Base-by-base conservation (phyloP, 1,140 invertebrate genomes). In the Bombus confusus region DNA sequence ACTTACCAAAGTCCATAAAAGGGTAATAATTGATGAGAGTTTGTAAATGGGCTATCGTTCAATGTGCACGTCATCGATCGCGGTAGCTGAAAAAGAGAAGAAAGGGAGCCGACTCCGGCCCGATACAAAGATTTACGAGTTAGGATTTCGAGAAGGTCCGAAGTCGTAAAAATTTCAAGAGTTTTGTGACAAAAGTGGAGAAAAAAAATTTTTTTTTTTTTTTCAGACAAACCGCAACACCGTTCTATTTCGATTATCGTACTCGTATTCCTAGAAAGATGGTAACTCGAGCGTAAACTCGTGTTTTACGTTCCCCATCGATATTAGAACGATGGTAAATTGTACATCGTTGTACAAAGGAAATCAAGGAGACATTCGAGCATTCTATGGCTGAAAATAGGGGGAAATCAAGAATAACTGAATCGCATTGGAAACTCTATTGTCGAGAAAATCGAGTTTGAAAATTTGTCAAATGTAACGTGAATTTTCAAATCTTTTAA, bases 61-160 rank as follows among this genome's bases (percentile, higher is more conserved):
- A 84, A 69, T 72, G 83, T 52, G 84, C 78, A 80, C 71, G 77
- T 87, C 80, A 87, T 80, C 83, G 59, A 68, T 86, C 52, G 79
- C 76, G 62, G 68, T 85, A 72, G 41, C 9, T 41, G 47, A 79
- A 82, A 62, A n/a, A 41, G 47, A 72, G 47, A 72, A 86, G 34
- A 87, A 78, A 41, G 37, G 18, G 85, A 75, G 80, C 85, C 85
- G 83, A 89, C 79, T 15, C n/a, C 41, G 9, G 72, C 28, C 18
- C 59, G 18, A 18, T 28, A 25, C 57, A 34, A n/a, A 86, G 88
- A 91, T 91, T 91, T 91, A 91, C 79, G 85, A 89, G 86, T 72
- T 31, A 71, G 62, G 74, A 79, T 91, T 86, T 89, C 80, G 59
- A 57, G 76, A 83, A 87, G 62, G 39, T 31, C 43, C 12, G n/a